These are phyloP conservation scores for Cassiopea xamachana DNA, from an alignment of 30 jellyfish, hydroid and myxozoan genomes.

Conservation along the genomic window DNA sequence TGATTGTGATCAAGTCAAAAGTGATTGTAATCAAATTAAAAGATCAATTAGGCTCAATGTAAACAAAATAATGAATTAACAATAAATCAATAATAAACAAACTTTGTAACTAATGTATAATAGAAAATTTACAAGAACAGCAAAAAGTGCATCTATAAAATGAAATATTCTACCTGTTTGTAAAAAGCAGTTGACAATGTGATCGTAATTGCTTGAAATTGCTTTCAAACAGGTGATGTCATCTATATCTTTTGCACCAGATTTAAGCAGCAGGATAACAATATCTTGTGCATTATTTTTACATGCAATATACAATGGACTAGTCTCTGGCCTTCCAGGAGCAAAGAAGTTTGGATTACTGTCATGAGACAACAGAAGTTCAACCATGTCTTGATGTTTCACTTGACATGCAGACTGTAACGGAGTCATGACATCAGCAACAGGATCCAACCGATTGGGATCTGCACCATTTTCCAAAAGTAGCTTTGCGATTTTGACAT, in stretches of 20 bases:
- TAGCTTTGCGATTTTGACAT: conserved; percentile 55
- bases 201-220: conserved; percentile 36
- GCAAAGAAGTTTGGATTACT: conserved; percentile 52
- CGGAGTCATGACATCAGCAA: conserved; percentile 48
- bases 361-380: conserved; percentile 59
- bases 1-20: too few species aligned
- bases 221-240: conserved; percentile 69
- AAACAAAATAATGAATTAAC: too few species aligned
- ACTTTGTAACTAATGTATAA: too few species aligned
- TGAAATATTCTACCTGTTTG: conserved; percentile 47
- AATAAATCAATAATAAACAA: too few species aligned
- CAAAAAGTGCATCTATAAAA: background rate
- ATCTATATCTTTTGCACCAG: conserved; percentile 72
- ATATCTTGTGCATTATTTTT: conserved; percentile 11
- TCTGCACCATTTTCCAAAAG: conserved; percentile 67
- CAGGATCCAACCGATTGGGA: conserved; percentile 56
- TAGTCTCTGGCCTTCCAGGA: conserved; percentile 26
- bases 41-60: too few species aligned
- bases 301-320: conserved; percentile 80
- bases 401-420: conserved; percentile 70
- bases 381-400: conserved; percentile 41
- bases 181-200: conserved; percentile 53
- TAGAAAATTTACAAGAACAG: too few species aligned
- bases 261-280: conserved; percentile 68
- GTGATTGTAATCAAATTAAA: too few species aligned